Evolutionary conservation across 53 echinoderm and acorn worm genomes (phyloP).

Genomic region (Henricia sp.): DNA sequence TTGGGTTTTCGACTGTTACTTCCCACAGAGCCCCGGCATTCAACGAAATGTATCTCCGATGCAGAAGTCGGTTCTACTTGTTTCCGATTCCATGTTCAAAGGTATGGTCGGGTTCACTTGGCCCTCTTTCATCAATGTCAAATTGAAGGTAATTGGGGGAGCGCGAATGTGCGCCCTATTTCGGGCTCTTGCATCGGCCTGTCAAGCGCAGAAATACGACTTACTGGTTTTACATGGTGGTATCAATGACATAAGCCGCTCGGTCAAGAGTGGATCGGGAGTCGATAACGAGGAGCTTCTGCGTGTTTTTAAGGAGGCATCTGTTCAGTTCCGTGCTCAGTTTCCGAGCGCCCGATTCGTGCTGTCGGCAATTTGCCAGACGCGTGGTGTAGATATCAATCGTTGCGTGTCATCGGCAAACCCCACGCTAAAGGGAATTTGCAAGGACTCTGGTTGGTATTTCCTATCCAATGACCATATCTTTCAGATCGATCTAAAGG

Average conservation of each 20-base stretch:
- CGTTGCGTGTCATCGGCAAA: neutral
- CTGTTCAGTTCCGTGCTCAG: neutral
- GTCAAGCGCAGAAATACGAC: neutral
- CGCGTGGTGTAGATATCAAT: neutral
- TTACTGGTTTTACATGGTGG: conserved; percentile 9
- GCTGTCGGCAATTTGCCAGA: conserved; percentile 22
- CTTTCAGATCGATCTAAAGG: conserved; percentile 19
- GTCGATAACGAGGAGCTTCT: conserved; percentile 7
- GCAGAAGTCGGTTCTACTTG: neutral
- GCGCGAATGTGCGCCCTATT: conserved; percentile 26
- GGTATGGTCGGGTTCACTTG: conserved; percentile 4
- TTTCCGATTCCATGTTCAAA: conserved; percentile 18
- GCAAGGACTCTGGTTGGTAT: neutral
- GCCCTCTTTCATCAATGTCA: conserved; percentile 8
- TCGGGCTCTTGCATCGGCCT: neutral
- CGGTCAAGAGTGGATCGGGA: neutral
- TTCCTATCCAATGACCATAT: conserved; percentile 23
- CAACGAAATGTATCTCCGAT: neutral
- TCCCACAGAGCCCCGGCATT: neutral
- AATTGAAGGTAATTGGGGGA: neutral
- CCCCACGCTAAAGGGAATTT: neutral
- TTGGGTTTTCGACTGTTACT: conserved; percentile 19
- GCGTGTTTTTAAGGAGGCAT: conserved; percentile 1
- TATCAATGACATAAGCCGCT: conserved; percentile 12
- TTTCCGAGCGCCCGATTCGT: neutral